These are phyloP conservation scores for Panthera tigris DNA, from an alignment of 2,113 vertebrate genomes.

Conservation along the genomic window DNA sequence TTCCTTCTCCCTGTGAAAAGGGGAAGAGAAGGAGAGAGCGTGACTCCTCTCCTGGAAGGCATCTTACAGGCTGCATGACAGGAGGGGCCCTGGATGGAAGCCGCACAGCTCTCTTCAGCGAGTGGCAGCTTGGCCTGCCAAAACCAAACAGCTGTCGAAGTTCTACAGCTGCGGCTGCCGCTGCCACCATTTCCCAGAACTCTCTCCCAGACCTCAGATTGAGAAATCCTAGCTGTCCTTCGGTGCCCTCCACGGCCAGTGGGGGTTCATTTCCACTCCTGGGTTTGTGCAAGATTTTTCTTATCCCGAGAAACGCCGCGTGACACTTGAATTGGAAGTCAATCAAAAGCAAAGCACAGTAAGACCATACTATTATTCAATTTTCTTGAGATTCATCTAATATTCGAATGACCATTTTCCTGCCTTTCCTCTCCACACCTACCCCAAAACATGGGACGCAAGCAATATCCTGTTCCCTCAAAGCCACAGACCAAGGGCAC, in stretches of 20 bases:
- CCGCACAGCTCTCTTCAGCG: neutral
- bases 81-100: neutral
- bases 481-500: neutral
- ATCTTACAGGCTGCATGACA: neutral
- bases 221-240: constrained; percentile 31
- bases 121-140: neutral
- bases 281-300: neutral
- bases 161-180: constrained; percentile 8
- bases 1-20: neutral
- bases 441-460: neutral
- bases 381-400: neutral
- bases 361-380: neutral
- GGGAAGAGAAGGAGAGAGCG: neutral
- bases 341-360: neutral
- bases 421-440: neutral
- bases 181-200: neutral
- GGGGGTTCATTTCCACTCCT: neutral
- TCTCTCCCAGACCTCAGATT: neutral
- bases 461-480: neutral
- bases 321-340: neutral
- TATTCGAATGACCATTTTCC: neutral
- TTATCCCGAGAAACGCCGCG: neutral
- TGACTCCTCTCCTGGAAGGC: too few relatives aligned
- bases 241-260: neutral
- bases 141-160: neutral